Evolutionary conservation across 2,113 vertebrate species (phyloP).

Genomic region (Leptocoma aspasia): DNA sequence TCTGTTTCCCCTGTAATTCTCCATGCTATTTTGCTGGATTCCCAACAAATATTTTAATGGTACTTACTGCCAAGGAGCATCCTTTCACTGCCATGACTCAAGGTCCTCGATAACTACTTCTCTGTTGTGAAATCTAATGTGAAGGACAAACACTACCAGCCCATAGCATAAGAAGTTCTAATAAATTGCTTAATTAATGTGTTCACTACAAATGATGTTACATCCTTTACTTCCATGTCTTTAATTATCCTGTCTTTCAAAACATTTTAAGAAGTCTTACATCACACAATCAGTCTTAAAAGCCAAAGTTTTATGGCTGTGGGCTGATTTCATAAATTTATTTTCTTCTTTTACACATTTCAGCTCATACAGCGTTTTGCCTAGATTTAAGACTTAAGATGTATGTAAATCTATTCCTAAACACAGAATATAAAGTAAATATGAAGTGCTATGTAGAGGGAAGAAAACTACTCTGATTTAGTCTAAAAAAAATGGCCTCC

Average conservation of each 20-base stretch:
- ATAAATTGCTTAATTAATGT: slow-evolving; percentile 45
- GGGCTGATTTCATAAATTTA: background rate
- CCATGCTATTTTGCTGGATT: background rate
- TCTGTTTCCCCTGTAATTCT: background rate
- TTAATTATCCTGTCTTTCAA: slow-evolving; percentile 41
- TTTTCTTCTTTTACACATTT: background rate
- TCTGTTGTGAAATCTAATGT: slow-evolving; percentile 1
- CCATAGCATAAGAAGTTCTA: background rate
- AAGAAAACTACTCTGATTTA: background rate
- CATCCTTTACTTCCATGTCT: slow-evolving; percentile 25
- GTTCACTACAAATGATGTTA: slow-evolving; percentile 27
- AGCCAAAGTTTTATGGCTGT: background rate
- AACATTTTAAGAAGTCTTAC: slow-evolving; percentile 33
- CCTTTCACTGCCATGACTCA: background rate
- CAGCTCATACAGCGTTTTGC: background rate
- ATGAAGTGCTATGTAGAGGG: background rate
- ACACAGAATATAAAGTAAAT: background rate
- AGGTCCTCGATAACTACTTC: background rate
- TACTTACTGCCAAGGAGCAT: background rate
- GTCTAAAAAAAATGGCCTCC: background rate
- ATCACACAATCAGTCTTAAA: background rate
- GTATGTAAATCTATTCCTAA: background rate
- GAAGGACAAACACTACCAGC: slow-evolving; percentile 7
- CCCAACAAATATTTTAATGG: background rate
- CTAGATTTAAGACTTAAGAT: background rate